These are phyloP conservation scores for Lycocorax pyrrhopterus DNA, from an alignment of 2,113 vertebrate genomes.

Conservation along the genomic window DNA sequence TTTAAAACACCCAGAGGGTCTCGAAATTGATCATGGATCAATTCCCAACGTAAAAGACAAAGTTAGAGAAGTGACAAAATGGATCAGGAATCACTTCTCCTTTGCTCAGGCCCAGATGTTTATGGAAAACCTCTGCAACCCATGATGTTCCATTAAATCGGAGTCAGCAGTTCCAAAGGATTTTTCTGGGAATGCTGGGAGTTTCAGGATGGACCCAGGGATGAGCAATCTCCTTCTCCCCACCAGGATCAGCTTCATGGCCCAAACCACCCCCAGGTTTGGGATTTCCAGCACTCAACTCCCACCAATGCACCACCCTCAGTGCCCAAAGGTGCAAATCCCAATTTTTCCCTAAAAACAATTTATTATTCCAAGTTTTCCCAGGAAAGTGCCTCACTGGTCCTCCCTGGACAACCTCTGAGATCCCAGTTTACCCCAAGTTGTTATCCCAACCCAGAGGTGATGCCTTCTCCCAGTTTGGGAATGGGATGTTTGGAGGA, in stretches of 20 bases:
- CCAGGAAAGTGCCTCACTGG: neutral
- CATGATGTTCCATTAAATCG: fast-evolving
- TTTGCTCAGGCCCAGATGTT: neutral
- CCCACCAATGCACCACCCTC: neutral
- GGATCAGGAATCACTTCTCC: neutral
- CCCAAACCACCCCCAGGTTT: neutral
- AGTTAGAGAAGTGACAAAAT: neutral
- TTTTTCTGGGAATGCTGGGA: neutral
- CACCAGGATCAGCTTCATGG: neutral
- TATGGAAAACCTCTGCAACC: neutral
- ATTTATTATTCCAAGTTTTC: neutral
- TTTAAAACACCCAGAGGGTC: neutral
- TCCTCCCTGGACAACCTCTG: no score
- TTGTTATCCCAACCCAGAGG: neutral
- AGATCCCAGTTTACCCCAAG: no score
- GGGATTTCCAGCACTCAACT: neutral
- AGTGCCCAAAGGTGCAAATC: neutral
- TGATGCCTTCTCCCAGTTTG: neutral
- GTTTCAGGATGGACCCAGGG: neutral
- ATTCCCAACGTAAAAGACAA: neutral
- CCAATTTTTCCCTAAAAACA: neutral
- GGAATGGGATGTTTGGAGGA: neutral
- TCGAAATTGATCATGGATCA: fast-evolving
- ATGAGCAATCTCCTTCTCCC: neutral
- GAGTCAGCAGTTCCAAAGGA: neutral